These are phyloP conservation scores for Euphonia xanthogaster DNA, from an alignment of 2,797 vertebrate species.

Conservation along the genomic window DNA sequence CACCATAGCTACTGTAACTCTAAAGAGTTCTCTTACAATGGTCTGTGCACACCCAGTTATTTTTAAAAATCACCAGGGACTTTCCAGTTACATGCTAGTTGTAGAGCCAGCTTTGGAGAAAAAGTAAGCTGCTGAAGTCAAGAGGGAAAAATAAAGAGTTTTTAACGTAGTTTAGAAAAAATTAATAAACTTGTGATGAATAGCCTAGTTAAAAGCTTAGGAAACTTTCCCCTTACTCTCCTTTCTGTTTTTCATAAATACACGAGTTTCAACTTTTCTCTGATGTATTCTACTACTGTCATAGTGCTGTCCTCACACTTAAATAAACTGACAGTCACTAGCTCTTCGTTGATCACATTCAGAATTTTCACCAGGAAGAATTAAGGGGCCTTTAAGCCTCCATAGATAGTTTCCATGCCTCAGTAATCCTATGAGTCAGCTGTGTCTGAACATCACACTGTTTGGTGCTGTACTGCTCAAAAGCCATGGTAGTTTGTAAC, in stretches of 20 bases:
- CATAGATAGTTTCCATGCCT: neutral
- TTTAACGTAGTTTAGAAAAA: neutral
- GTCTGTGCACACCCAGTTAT: neutral
- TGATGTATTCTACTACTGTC: neutral
- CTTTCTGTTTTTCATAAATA: neutral
- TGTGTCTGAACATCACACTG: neutral
- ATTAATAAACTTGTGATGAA: neutral
- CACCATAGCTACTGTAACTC: neutral
- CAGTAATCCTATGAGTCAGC: neutral
- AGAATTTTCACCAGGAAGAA: neutral
- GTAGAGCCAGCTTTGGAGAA: neutral
- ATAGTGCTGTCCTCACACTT: accelerated
- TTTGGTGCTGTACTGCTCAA: neutral
- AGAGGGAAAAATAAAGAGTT: neutral
- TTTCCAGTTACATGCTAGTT: neutral
- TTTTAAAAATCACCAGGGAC: neutral
- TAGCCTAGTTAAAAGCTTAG: neutral
- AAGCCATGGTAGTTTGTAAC: neutral
- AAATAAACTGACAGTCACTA: neutral
- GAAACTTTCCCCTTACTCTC: neutral
- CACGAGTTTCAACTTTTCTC: neutral
- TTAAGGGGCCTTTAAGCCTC: neutral
- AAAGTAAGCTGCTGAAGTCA: neutral
- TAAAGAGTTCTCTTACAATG: neutral
- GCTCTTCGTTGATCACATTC: neutral